Evolutionary conservation across 2,113 vertebrate genomes (phyloP), one percentile per base, ranked within the genome.

Genomic region (Chamaetylas fuelleborni): DNA sequence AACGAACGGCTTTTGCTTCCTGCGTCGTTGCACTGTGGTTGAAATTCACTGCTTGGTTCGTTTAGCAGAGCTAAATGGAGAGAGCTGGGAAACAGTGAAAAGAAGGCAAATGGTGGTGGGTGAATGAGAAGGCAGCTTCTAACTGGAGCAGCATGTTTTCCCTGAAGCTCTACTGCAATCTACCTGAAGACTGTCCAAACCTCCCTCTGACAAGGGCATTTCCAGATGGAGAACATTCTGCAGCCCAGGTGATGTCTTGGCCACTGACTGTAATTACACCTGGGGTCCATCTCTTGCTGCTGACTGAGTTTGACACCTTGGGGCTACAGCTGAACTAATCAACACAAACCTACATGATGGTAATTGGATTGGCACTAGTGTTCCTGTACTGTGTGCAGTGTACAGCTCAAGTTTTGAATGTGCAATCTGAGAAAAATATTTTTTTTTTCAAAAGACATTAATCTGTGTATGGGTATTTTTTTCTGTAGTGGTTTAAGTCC

Each of bases 401-500:
- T 93, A 81, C 92, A 93, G 88, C 47, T 86, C 11, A 48, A 90
- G 69, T 94, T 93, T 86, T 93, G 95, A 96, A 95, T 93, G 88
- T 92, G 77, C 51, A 84, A 74, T 66, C 64, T 86, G 48, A 91
- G 82, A 86, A 89, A 87, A 83, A 70, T 60, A 36, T 62, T 42
- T 87, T 93, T 95, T 95, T 92, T 94, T 92, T 66, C 88, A 56
- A 93, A 93, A 78, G 12, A 66, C 56, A 43, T 28, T 17, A 7
- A 54, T 66, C 60, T 93, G 91, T 84, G 79, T 88, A 12, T 74
- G 92, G 47, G 9, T 83, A 5, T 58, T 77, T 90, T 94, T 79
- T 90, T 88, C 74, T 77, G 9, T 48, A 19, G 17, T 16, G 14
- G 11, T 65, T 78, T 38, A 56, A 54, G 36, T 72, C 36, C 31